Evolutionary conservation across 1,140 invertebrate genomes (phyloP), one percentile per base, ranked within the genome.

Genomic region (Drosophila bifasciata): DNA sequence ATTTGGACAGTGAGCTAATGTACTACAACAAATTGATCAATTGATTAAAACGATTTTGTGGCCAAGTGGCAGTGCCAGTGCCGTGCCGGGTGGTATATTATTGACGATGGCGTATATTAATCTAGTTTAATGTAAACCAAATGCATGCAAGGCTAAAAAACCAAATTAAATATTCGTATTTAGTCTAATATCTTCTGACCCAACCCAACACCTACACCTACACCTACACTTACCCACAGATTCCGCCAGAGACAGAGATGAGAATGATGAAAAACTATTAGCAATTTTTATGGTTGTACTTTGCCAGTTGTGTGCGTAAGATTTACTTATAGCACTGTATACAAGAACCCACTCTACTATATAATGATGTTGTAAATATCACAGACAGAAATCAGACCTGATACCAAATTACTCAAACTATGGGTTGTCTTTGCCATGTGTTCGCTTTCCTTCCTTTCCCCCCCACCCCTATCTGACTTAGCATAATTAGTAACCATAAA

Each of bases 271-370:
- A 46, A 53, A 91, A 77, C 89, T 88, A 76, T 84, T 79, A 91
- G 89, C 89, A 90, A 91, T 91, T 91, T 69, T 73, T 69, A 88
- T 71, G 89, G 89, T 91, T 91, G 89, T 91, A 91, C 57, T 68
- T 77, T 59, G 77, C 73, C 69, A 64, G 60, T 66, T 71, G 56
- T 66, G 44, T 67, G 56, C 49, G 40, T 66, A 52, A 68, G 21
- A n/a, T 50, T 66, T 50, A 58, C 69, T 60, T 40, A 43, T 50
- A 44, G 52, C 49, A 63, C 36, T 48, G 15, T 53, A 45, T 44
- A 55, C 59, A 63, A 66, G 23, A 25, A 28, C 3, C 46, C 6
- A 41, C 53, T 25, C 46, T n/a, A 62, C 46, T 66, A 50, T 23
- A 21, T 45, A 55, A 41, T 56, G 66, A 51, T 66, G 50, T 49